These are phyloP conservation scores for Erethizon dorsatum DNA, from an alignment of 2,797 vertebrate species.

Conservation along the genomic window DNA sequence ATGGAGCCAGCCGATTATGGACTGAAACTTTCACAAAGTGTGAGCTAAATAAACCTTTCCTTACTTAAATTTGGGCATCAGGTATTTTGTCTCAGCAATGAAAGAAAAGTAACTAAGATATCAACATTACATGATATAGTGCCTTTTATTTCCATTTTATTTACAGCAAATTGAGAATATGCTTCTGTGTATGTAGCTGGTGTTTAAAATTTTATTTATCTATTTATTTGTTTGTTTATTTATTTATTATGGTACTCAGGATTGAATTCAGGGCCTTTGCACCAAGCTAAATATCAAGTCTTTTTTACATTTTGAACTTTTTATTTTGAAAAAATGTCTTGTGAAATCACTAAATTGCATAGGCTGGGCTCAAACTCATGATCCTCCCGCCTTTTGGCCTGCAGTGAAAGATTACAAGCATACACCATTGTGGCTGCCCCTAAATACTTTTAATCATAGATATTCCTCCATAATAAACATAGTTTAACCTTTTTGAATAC, in stretches of 20 bases:
- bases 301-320: neutral
- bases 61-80: too few relatives aligned
- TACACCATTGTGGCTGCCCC: neutral
- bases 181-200: neutral
- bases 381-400: neutral
- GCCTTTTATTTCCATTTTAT: neutral
- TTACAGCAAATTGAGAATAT: neutral
- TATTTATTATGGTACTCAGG: neutral
- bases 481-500: neutral
- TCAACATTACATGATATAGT: neutral
- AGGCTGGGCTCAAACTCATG: neutral
- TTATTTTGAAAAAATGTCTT: neutral
- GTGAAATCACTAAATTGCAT: neutral
- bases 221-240: neutral
- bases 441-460: neutral
- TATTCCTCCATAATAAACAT: neutral
- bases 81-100: too few relatives aligned
- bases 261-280: neutral
- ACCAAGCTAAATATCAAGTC: neutral
- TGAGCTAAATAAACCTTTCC: too few relatives aligned
- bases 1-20: too few relatives aligned
- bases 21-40: too few relatives aligned
- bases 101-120: too few relatives aligned
- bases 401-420: neutral
- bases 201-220: neutral